Evolutionary conservation across 2,888 invertebrate genomes (phyloP).

Genomic region (Meganola albula): DNA sequence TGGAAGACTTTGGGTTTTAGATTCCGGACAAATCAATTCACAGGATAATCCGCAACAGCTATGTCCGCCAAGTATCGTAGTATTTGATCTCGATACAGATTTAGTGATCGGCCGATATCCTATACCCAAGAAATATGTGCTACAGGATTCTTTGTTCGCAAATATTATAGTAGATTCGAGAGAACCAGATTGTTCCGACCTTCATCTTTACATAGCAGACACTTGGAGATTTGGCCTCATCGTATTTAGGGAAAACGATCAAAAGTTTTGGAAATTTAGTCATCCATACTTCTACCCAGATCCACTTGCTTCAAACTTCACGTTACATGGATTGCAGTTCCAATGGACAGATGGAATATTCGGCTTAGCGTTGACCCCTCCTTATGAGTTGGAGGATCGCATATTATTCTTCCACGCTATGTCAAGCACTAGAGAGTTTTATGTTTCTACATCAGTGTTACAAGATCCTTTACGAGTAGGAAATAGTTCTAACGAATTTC

Average conservation of each 20-base stretch:
- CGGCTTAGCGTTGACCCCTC: slow-evolving; percentile 83
- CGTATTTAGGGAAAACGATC: slow-evolving; percentile 79
- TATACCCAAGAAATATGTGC: slow-evolving; percentile 81
- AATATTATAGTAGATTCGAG: slow-evolving; percentile 82
- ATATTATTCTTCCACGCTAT: slow-evolving; percentile 87
- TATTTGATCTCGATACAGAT: slow-evolving; percentile 84
- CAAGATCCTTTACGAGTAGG: slow-evolving; percentile 71
- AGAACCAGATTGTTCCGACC: slow-evolving; percentile 77
- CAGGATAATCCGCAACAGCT: slow-evolving; percentile 80
- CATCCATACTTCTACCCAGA: slow-evolving; percentile 85
- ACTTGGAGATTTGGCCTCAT: slow-evolving; percentile 82
- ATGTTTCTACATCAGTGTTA: slow-evolving; percentile 81
- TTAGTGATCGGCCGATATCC: slow-evolving; percentile 78
- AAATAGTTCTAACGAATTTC: slow-evolving; percentile 50
- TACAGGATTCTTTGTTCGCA: slow-evolving; percentile 81
- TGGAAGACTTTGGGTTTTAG: slow-evolving; percentile 87
- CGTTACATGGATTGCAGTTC: slow-evolving; percentile 85
- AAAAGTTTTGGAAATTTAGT: slow-evolving; percentile 80
- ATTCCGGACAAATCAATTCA: slow-evolving; percentile 86
- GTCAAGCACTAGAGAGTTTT: slow-evolving; percentile 88
- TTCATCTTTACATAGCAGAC: slow-evolving; percentile 82
- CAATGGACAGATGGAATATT: slow-evolving; percentile 91
- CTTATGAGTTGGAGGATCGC: slow-evolving; percentile 71
- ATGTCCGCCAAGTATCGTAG: slow-evolving; percentile 84
- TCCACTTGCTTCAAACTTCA: slow-evolving; percentile 84